Percentiles rank a stretch among this genome's conserved stretches.
phyloP scores from a whole-genome alignment of 1,140 invertebrate genomes.

The Calephelis virginiensis region DNA sequence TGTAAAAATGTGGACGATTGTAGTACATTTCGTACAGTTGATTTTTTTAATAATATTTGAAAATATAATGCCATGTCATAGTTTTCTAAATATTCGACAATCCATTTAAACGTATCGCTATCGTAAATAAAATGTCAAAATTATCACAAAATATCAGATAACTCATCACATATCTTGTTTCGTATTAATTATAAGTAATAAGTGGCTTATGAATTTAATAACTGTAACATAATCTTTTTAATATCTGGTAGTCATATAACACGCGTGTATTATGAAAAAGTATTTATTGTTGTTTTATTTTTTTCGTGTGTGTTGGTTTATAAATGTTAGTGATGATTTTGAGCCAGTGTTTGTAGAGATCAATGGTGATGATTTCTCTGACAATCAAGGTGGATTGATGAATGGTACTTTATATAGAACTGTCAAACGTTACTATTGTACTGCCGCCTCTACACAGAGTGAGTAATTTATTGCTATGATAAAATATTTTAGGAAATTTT shows the following conservation, averaged over 20 bases:
- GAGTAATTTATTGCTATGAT: background rate
- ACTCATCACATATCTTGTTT: background rate
- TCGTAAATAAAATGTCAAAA: background rate
- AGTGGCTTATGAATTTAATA: slow-evolving; percentile 12
- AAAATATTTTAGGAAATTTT: background rate
- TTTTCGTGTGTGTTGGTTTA: slow-evolving; percentile 23
- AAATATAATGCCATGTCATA: background rate
- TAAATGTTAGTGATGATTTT: background rate
- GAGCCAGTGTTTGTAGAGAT: slow-evolving; percentile 17
- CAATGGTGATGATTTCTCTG: slow-evolving; percentile 8
- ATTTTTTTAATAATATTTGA: no score
- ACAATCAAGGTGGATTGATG: slow-evolving; percentile 2
- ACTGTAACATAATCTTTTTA: background rate
- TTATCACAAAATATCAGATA: background rate
- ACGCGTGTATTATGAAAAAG: slow-evolving; percentile 28
- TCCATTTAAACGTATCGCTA: background rate
- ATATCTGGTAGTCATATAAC: background rate
- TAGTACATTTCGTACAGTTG: no score
- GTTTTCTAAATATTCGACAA: background rate
- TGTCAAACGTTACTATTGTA: slow-evolving; percentile 30
- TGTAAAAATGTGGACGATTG: no score
- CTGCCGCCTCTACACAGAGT: slow-evolving; percentile 1
- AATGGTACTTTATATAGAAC: slow-evolving; percentile 23
- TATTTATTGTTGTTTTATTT: slow-evolving; percentile 28
- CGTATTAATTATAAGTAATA: slow-evolving; percentile 11